These are phyloP conservation scores for Trachops cirrhosus DNA, from an alignment of 2,797 vertebrate genomes.

Conservation along the genomic window DNA sequence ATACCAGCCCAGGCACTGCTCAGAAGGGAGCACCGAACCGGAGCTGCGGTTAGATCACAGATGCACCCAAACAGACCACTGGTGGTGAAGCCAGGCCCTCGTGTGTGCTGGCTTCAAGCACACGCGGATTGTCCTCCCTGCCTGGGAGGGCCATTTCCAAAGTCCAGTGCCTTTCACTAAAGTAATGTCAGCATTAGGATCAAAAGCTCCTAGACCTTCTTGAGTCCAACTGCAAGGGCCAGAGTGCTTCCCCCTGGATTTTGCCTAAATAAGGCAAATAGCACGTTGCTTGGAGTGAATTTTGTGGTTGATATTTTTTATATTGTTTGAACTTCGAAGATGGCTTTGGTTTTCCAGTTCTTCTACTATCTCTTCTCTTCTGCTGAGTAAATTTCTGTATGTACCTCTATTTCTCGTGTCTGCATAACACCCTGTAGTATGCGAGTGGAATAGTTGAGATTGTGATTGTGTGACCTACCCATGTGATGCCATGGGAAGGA, in stretches of 20 bases:
- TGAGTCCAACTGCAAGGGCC: neutral
- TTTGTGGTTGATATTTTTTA: neutral
- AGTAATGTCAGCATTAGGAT: neutral
- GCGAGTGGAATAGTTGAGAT: neutral
- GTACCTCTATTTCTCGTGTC: neutral
- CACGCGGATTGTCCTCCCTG: neutral
- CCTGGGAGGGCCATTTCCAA: slow-evolving; percentile 2
- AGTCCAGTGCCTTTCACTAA: slow-evolving; percentile 21
- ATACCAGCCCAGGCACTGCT: neutral
- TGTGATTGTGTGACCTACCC: neutral
- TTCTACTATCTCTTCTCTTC: neutral
- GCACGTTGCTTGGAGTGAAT: neutral
- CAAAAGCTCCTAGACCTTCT: neutral
- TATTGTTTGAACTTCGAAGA: neutral
- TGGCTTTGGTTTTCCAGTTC: neutral
- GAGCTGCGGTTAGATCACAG: neutral
- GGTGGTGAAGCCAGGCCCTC: neutral
- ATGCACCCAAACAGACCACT: neutral
- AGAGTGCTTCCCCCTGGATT: neutral
- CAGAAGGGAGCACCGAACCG: neutral
- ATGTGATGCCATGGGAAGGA: neutral
- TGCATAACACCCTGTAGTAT: neutral
- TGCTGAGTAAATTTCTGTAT: neutral
- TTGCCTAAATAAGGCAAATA: neutral
- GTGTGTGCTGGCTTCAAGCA: neutral